Evolutionary conservation across 2,797 vertebrate species (phyloP).

Genomic region (Schizothorax lantsangensis): DNA sequence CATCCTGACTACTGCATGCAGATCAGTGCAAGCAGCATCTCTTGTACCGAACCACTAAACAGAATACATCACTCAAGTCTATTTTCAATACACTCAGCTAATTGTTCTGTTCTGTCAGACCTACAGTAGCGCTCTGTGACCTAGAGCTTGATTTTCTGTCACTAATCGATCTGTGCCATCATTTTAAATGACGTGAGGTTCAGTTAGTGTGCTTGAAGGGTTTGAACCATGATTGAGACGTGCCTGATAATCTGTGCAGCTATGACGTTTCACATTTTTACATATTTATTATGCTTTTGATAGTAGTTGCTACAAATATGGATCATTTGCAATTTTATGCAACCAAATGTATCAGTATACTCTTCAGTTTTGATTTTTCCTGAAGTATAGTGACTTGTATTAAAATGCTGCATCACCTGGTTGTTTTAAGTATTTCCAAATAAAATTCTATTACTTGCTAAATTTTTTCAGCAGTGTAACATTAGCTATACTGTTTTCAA

Average conservation of each 20-base stretch:
- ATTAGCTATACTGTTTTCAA: background rate
- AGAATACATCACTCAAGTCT: constrained; percentile 35
- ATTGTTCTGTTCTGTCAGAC: constrained; percentile 34
- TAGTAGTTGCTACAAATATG: background rate
- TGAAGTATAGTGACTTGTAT: background rate
- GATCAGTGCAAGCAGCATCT: constrained; percentile 3
- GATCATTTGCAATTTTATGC: background rate
- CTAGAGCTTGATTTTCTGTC: constrained; percentile 44
- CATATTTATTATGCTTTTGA: background rate
- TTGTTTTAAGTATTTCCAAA: background rate
- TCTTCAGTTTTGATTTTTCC: background rate
- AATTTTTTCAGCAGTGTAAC: background rate
- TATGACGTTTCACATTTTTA: background rate
- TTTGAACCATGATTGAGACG: background rate
- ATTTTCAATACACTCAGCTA: constrained; percentile 6
- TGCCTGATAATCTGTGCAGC: background rate
- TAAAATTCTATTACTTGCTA: background rate
- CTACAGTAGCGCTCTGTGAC: constrained; percentile 19
- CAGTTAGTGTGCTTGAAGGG: constrained; percentile 8
- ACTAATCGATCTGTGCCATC: constrained; percentile 23
- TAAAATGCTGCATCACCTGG: background rate
- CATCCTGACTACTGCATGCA: background rate
- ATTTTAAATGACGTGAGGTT: constrained; percentile 6
- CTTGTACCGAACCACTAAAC: constrained; percentile 20
- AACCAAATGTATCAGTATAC: too few relatives aligned